phyloP scores from a whole-genome alignment of 2,113 vertebrate species.

The Potamarius usumacintae region DNA sequence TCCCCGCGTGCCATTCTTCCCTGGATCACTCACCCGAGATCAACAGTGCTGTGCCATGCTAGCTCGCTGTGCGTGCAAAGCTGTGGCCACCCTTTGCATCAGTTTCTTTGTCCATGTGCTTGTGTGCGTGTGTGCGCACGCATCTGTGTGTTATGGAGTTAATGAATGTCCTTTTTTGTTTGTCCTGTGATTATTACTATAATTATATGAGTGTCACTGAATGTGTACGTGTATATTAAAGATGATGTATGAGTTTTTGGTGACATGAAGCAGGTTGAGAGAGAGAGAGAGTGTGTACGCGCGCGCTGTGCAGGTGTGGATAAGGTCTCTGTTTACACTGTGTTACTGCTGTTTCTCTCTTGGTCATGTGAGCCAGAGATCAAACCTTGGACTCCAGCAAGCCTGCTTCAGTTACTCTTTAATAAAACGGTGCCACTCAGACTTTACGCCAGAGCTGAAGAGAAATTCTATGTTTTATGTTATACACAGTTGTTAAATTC shows the following conservation, averaged over 20 bases:
- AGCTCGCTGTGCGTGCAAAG: slow-evolving; percentile 23
- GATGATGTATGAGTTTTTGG: slow-evolving; percentile 39
- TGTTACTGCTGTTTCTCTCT: slow-evolving; percentile 22
- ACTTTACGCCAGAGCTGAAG: not conserved
- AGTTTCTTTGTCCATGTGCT: slow-evolving; percentile 19
- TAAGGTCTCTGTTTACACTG: slow-evolving; percentile 46
- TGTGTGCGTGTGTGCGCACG: slow-evolving; percentile 42
- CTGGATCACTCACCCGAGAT: slow-evolving; percentile 2
- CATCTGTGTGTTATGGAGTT: slow-evolving; percentile 26
- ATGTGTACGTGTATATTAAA: slow-evolving; percentile 43
- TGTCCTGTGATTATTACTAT: slow-evolving; percentile 1
- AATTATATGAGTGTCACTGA: not conserved
- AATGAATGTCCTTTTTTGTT: slow-evolving; percentile 1
- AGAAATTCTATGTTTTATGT: not conserved
- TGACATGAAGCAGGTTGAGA: slow-evolving; percentile 7
- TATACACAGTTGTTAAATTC: not conserved
- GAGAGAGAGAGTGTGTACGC: slow-evolving; percentile 11
- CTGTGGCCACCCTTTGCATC: slow-evolving; percentile 16
- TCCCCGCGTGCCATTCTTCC: not conserved
- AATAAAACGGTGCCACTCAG: slow-evolving; percentile 17
- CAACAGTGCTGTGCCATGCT: slow-evolving; percentile 17
- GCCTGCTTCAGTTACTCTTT: slow-evolving; percentile 37
- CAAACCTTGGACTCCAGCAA: slow-evolving; percentile 49
- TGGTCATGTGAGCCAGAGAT: slow-evolving; percentile 44
- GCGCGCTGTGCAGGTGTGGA: slow-evolving; percentile 47